Evolutionary conservation across 2,113 vertebrate genomes (phyloP), one percentile per base, ranked within the genome.

Genomic region (Ageneiosus marmoratus): DNA sequence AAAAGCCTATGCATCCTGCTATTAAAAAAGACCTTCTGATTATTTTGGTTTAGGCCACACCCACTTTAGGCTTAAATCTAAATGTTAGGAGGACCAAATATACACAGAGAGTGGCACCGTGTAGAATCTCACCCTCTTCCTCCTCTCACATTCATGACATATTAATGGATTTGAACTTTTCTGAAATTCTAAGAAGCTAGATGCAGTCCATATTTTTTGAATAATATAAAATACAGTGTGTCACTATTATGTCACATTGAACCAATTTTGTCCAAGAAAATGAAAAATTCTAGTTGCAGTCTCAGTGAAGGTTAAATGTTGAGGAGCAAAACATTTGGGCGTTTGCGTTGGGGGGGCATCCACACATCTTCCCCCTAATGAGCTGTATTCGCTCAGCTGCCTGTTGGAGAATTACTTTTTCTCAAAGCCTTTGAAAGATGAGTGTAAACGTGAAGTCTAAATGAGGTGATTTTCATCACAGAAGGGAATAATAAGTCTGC

Each of bases 401-500:
- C 22, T 24, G 18, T 67, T 76, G 63, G 58, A 22, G 58, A 92
- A 91, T 91, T 74, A 84, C 80, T 88, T 91, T 90, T 87, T 24
- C 48, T 86, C 87, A 55, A 65, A 84, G 88, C 91, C 89, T 89
- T 91, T 90, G 89, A 82, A 86, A 89, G 89, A 92, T 90, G 88
- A 91, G 90, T 92, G 88, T 87, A 89, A 89, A 88, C 86, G 88
- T 88, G 89, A 87, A 58, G 89, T 89, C 89, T 90, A 89, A 92
- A 93, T 89, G 90, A 91, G 90, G 91, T 93, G 90, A 93, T 91
- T 91, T 93, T 88, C 91, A 92, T 93, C 90, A 92, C 91, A 88
- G 91, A 92, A 91, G 89, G 88, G 91, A 91, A 90, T 86, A 88
- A 93, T 92, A 92, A 91, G 55, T 63, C 69, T 75, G 53, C 88